Evolutionary conservation across 1,140 invertebrate genomes (phyloP).

Genomic region (Pseudomyrmex concolor): DNA sequence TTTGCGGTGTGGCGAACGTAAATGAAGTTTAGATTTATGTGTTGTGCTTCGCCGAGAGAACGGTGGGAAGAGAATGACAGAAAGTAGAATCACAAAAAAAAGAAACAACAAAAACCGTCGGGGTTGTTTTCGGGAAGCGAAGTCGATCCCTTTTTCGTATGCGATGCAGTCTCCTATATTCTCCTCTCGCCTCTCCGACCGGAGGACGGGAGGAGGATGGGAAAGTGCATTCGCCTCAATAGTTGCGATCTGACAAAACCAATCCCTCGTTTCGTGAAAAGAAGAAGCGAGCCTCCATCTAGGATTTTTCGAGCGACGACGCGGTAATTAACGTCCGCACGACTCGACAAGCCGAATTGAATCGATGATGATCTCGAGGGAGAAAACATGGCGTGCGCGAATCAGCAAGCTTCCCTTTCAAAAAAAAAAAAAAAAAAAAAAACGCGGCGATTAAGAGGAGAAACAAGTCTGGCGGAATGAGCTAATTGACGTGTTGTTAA

Average conservation of each 20-base stretch:
- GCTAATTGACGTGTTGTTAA: constrained; percentile 10
- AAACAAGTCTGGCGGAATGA: neutral
- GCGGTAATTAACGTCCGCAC: constrained; percentile 30
- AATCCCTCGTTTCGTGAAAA: constrained; percentile 3
- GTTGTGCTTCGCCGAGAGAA: neutral
- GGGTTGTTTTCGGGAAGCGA: constrained; percentile 27
- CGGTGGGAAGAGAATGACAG: neutral
- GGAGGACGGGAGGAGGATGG: neutral
- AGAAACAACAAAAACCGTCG: neutral
- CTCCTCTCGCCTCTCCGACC: neutral
- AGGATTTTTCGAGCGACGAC: constrained; percentile 18
- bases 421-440: constrained; percentile 31
- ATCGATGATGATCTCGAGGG: constrained; percentile 32
- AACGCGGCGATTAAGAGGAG: constrained; percentile 11
- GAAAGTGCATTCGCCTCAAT: constrained; percentile 37
- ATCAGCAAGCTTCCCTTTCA: constrained; percentile 3
- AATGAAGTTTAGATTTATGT: constrained; percentile 58
- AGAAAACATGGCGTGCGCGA: neutral
- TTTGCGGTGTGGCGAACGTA: constrained; percentile 32
- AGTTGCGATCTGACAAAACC: constrained; percentile 34
- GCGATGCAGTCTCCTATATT: constrained; percentile 4
- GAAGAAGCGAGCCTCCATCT: neutral
- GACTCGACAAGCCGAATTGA: constrained; percentile 30
- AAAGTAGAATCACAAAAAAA: neutral
- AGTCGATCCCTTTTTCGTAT: constrained; percentile 25